Conservation (phyloP, 2,888 invertebrate species). For the Eupeodes latifasciatus region DNA sequence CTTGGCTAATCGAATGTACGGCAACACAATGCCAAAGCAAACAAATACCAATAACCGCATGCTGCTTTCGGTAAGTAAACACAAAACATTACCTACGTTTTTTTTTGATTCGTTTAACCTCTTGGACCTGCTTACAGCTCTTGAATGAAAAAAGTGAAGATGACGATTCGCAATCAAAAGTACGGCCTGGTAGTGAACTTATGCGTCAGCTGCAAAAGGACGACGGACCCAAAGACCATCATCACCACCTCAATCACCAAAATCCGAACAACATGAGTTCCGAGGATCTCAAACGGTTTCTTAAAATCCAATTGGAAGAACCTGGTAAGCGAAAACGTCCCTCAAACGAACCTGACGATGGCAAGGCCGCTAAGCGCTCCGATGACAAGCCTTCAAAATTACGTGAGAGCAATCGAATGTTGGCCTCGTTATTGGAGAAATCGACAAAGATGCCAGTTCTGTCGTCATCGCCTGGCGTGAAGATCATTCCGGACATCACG, state of each 20-base stretch:
- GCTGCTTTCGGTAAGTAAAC: conserved; percentile 87
- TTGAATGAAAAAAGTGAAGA: conserved; percentile 93
- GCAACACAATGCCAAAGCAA: conserved; percentile 79
- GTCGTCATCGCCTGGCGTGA: conserved; percentile 82
- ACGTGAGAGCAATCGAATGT: conserved; percentile 93
- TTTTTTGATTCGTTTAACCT: not conserved
- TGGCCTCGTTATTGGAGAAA: conserved; percentile 92
- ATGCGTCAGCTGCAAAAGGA: conserved; percentile 85
- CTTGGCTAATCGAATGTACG: conserved; percentile 56
- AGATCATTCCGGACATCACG: conserved; percentile 83
- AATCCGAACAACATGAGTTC: conserved; percentile 81
- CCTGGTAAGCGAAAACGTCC: conserved; percentile 86
- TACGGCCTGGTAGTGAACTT: conserved; percentile 84
- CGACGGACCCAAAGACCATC: conserved; percentile 80
- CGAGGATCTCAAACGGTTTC: conserved; percentile 83
- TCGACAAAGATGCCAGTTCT: conserved; percentile 87
- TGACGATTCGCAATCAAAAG: conserved; percentile 86
- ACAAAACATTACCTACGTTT: too few species aligned
- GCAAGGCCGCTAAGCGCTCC: conserved; percentile 82
- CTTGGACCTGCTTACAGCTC: conserved; percentile 85
- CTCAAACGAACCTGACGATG: conserved; percentile 87
- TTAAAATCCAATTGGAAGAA: conserved; percentile 82
- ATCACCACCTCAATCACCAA: conserved; percentile 78
- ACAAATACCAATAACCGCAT: conserved; percentile 86
- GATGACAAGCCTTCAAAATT: conserved; percentile 87